Evolutionary conservation across 2,797 vertebrate genomes (phyloP).

Genomic region (Rousettus madagascariensis): DNA sequence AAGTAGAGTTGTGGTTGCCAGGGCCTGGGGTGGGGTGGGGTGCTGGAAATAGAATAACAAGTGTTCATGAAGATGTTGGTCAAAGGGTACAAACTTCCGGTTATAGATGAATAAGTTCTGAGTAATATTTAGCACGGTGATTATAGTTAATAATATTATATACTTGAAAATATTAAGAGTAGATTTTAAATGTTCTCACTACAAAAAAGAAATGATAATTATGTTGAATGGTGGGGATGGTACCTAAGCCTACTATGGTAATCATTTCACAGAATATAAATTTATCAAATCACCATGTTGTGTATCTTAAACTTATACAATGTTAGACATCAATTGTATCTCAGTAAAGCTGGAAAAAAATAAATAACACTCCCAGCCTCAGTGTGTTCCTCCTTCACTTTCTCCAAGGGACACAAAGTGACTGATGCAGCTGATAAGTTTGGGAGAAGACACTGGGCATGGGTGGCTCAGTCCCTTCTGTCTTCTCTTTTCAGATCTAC

Average conservation of each 20-base stretch:
- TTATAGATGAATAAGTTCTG: background rate
- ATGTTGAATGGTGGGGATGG: background rate
- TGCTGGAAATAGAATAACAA: background rate
- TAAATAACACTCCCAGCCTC: background rate
- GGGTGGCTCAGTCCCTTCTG: background rate
- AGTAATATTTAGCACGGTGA: background rate
- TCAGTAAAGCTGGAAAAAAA: background rate
- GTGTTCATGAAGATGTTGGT: background rate
- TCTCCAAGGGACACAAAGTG: background rate
- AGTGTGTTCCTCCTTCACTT: background rate
- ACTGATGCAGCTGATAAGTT: background rate
- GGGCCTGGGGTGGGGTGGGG: background rate
- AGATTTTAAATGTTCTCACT: background rate
- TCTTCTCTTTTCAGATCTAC: conserved; percentile 43
- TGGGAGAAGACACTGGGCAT: conserved; percentile 35
- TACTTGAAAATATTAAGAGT: background rate
- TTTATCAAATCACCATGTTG: background rate
- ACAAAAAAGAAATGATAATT: background rate
- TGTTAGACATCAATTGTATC: background rate
- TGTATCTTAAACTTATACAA: background rate
- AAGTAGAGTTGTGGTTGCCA: background rate
- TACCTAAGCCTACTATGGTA: background rate
- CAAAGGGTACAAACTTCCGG: background rate
- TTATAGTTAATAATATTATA: background rate
- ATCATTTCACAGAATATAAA: background rate